Evolutionary conservation across 1,140 invertebrate species (phyloP), one percentile per base, ranked within the genome.

Genomic region (Pollicipes pollicipes): DNA sequence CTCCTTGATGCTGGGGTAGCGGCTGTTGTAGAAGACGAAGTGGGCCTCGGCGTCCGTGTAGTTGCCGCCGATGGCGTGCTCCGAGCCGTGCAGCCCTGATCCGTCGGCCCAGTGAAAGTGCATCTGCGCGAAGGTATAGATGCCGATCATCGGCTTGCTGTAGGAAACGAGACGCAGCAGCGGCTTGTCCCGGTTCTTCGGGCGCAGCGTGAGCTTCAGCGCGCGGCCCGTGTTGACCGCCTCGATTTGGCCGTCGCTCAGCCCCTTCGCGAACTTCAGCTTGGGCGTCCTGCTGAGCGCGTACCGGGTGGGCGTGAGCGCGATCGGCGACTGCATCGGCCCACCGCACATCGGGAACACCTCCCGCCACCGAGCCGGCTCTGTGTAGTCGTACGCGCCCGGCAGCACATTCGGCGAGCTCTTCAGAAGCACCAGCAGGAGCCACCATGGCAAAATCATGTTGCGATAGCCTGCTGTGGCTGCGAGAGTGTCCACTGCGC

Each of bases 11-110:
- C 81, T 83, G 10, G 80, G 79, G 75, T 91, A 91, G 77, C 87
- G 88, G 73, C 83, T 83, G 72, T 90, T 91, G 77, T 85, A 90
- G 77, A 91, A 89, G 0, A 92, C 88, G 27, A 88, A 83, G 75
- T 93, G 90, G 26, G 88, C 84, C 81, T 90, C 87, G 79, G 88
- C 88, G n/a, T 58, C 45, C 13, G 45, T 58, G 45, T 58, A 58
- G 2, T 21, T 6, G 45, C 24, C 45, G 8, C 45, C 45, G 21
- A 58, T 6, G 6, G 45, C 8, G 45, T 58, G 6, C 45, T 58
- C 10, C 45, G 45, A 10, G 70, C 84, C 87, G 77, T 88, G 81
- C 45, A 92, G 82, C n/a, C 74, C 71, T 80, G 77, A 26, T 24
- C 79, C 77, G 13, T 76, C 76, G 69, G 84, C 83, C 87, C 89